These are phyloP conservation scores for Saccostrea cuccullata DNA, from an alignment of 1,140 invertebrate genomes.

Conservation along the genomic window DNA sequence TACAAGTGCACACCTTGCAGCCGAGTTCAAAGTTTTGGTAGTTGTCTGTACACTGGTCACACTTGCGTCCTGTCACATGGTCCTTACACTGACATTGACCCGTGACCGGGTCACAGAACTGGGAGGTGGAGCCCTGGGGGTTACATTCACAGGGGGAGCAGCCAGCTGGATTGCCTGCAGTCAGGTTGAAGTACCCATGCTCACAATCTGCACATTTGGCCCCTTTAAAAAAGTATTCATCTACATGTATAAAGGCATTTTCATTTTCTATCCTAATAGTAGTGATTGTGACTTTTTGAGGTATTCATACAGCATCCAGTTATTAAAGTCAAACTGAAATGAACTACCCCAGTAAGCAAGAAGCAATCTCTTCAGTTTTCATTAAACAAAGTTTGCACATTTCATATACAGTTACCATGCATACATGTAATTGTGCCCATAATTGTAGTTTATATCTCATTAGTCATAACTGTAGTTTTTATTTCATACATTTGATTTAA, in stretches of 20 bases:
- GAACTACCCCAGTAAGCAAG: no score
- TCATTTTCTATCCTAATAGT: no score
- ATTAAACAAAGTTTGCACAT: no score
- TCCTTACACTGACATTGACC: conserved; percentile 77
- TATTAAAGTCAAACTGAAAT: no score
- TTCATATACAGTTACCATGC: no score
- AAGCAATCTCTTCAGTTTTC: no score
- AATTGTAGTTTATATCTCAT: no score
- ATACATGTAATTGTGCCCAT: no score
- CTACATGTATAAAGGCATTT: background rate
- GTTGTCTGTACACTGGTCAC: conserved; percentile 87
- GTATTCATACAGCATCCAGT: no score
- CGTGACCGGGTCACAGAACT: conserved; percentile 72
- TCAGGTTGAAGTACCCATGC: conserved; percentile 87
- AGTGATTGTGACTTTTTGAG: no score
- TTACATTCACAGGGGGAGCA: conserved; percentile 77
- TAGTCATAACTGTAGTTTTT: no score
- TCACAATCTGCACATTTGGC: conserved; percentile 89
- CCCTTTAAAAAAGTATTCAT: conserved; percentile 55
- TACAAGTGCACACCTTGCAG: conserved; percentile 91
- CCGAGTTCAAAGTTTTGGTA: conserved; percentile 81
- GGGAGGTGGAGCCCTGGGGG: conserved; percentile 70
- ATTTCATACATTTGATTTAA: no score
- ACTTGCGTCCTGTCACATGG: conserved; percentile 83
- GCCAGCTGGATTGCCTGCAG: conserved; percentile 75